Percentiles rank a stretch among this genome's conserved stretches.
phyloP scores from a whole-genome alignment of 2,888 invertebrate species.

The Oscheius sp. region DNA sequence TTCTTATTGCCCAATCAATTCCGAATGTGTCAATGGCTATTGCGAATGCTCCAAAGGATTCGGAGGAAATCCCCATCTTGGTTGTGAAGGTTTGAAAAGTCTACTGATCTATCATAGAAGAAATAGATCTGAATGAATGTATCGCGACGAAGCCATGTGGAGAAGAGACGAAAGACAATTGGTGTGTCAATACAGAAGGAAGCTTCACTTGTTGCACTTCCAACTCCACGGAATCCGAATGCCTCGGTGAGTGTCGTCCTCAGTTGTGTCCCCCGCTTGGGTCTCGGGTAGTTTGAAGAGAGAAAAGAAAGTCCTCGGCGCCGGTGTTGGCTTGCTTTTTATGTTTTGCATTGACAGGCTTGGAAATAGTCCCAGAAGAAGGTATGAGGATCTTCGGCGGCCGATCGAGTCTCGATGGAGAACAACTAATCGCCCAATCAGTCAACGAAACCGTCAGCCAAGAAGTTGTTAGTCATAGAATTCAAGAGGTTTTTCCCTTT shows the following conservation, averaged over 20 bases:
- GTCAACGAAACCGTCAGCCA: constrained; percentile 11
- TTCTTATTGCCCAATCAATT: constrained; percentile 59
- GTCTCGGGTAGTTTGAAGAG: not conserved
- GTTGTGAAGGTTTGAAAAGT: constrained; percentile 53
- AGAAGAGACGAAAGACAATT: constrained; percentile 43
- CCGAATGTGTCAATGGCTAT: constrained; percentile 57
- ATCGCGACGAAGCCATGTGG: constrained; percentile 42
- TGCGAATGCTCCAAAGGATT: constrained; percentile 62
- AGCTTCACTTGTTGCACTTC: constrained; percentile 67
- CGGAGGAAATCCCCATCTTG: constrained; percentile 55
- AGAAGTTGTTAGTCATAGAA: constrained; percentile 13
- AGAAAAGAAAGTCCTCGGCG: too few species aligned
- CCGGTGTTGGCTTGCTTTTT: constrained; percentile 9
- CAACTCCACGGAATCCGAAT: constrained; percentile 47
- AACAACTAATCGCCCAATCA: constrained; percentile 1
- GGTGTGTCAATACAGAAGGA: constrained; percentile 68
- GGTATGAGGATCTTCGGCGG: not conserved
- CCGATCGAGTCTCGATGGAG: not conserved
- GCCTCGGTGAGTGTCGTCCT: constrained; percentile 31
- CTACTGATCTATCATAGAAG: not conserved
- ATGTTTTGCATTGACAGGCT: constrained; percentile 15
- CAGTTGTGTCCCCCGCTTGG: constrained; percentile 9
- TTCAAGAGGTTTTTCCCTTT: constrained; percentile 2
- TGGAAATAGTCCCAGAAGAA: constrained; percentile 11
- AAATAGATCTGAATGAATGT: constrained; percentile 55